A percentile compares a stretch with the other conserved stretches of the same genome.
These are phyloP conservation scores for Callithrix jacchus DNA, from an alignment of 2,113 vertebrate species.

Conservation along the genomic window DNA sequence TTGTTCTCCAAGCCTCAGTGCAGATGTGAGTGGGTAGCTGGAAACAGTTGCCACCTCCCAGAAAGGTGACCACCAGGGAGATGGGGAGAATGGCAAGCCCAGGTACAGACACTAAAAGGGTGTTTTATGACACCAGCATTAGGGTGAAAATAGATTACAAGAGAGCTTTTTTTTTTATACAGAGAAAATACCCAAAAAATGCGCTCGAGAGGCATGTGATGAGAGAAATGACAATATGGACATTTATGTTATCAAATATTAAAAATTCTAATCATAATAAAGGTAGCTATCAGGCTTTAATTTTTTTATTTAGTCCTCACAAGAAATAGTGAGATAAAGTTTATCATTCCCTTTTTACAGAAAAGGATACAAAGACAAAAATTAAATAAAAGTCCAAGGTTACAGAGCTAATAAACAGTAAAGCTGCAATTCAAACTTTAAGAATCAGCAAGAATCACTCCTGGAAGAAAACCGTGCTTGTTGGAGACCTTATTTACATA, in stretches of 20 bases:
- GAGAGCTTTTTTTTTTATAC: not conserved
- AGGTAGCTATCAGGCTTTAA: not conserved
- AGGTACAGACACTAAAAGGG: not conserved
- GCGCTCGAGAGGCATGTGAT: not conserved
- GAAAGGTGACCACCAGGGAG: not conserved
- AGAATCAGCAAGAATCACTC: not conserved
- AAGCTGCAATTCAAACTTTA: not conserved
- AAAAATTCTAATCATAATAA: not conserved
- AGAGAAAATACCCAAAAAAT: not conserved
- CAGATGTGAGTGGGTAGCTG: not conserved
- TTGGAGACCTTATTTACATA: not conserved
- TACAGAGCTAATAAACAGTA: not conserved
- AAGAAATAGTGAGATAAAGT: not conserved
- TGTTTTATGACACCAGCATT: not conserved
- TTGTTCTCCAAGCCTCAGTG: not conserved
- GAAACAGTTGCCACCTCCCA: not conserved
- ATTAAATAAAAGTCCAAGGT: not conserved
- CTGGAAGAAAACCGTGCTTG: not conserved
- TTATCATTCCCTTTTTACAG: not conserved
- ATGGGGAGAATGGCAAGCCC: not conserved
- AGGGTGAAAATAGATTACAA: not conserved
- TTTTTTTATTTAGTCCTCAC: not conserved
- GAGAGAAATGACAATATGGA: not conserved
- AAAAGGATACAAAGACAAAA: not conserved
- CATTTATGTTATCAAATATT: not conserved